phyloP scores from a whole-genome alignment of 2,888 invertebrate species.

The Mesorhabditis belari region DNA sequence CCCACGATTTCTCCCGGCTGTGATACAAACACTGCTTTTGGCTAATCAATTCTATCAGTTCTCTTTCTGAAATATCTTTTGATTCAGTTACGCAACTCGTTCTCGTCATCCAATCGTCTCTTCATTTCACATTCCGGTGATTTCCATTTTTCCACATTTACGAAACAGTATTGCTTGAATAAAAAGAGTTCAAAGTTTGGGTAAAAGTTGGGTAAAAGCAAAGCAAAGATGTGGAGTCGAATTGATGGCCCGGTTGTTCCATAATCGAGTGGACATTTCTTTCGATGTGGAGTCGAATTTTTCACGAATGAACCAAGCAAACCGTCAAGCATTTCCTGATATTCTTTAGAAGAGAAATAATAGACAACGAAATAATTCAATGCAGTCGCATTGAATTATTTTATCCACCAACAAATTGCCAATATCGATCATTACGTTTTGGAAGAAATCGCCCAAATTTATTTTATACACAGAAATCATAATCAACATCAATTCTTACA shows the following conservation, averaged over 20 bases:
- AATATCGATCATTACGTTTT: conserved; percentile 41
- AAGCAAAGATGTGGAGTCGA: no score
- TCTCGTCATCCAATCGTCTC: background rate
- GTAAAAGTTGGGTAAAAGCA: no score
- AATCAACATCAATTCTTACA: background rate
- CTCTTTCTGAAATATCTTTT: background rate
- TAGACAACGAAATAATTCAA: conserved; percentile 43
- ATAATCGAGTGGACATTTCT: background rate
- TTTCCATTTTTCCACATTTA: background rate
- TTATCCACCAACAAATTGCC: conserved; percentile 43
- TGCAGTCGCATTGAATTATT: conserved; percentile 40
- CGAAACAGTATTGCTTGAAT: background rate
- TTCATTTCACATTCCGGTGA: background rate
- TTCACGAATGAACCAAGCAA: background rate
- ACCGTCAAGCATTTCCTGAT: conserved; percentile 6
- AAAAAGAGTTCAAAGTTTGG: no score
- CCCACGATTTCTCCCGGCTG: no score
- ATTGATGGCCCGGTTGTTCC: no score
- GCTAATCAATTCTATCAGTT: no score
- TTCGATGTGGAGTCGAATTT: background rate
- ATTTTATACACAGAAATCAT: background rate
- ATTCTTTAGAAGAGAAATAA: conserved; percentile 24
- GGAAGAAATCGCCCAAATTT: conserved; percentile 11
- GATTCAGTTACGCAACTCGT: background rate
- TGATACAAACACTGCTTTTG: no score